A percentile compares a stretch with the other conserved stretches of the same genome.
phyloP scores from a whole-genome alignment of 2,113 vertebrate species.

The Thermophis baileyi region DNA sequence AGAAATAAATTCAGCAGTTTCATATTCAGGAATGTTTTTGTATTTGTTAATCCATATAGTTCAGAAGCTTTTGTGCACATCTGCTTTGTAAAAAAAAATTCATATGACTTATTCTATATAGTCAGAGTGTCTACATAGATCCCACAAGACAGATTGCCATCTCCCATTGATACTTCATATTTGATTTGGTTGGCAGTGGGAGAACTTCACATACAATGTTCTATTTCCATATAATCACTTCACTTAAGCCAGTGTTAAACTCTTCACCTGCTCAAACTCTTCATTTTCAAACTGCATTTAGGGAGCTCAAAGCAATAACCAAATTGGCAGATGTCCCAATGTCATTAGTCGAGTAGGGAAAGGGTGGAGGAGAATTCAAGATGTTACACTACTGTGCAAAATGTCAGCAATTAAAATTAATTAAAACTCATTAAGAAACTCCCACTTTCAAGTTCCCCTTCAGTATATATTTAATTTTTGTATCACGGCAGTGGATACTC shows the following conservation, averaged over 20 bases:
- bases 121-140: not conserved
- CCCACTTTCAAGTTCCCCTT: conserved; percentile 10
- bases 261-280: conserved; percentile 38
- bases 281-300: conserved; percentile 32
- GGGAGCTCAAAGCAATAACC: conserved; percentile 33
- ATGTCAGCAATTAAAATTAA: conserved; percentile 55
- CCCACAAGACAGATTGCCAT: conserved; percentile 14
- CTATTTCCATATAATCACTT: conserved; percentile 33
- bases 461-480: conserved; percentile 42
- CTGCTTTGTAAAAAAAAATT: not conserved
- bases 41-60: conserved; percentile 29
- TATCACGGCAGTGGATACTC: not conserved
- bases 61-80: not conserved
- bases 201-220: conserved; percentile 30
- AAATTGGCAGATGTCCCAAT: conserved; percentile 27
- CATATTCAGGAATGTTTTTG: not conserved
- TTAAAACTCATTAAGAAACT: conserved; percentile 45
- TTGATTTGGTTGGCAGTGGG: not conserved
- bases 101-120: conserved; percentile 6
- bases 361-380: not conserved
- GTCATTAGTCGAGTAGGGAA: conserved; percentile 14
- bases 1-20: not conserved
- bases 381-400: conserved; percentile 35
- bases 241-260: conserved; percentile 44
- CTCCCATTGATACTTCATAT: conserved; percentile 12